These are phyloP conservation scores for Acromyrmex heyeri DNA, from an alignment of 1,140 invertebrate genomes.

Conservation along the genomic window DNA sequence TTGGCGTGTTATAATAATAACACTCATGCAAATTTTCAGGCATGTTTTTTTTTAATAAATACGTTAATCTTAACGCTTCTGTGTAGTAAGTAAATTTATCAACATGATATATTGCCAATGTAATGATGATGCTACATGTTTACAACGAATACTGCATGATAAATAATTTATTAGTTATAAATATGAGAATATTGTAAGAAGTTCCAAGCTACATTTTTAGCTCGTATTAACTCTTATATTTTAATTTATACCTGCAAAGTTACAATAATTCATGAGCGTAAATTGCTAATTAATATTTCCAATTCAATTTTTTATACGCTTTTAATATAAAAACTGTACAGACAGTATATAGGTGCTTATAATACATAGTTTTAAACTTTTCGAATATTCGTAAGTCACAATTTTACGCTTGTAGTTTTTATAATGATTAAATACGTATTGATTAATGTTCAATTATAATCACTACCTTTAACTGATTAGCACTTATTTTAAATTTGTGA, in stretches of 20 bases:
- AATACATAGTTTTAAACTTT: neutral
- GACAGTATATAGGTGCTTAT: neutral
- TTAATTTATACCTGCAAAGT: neutral
- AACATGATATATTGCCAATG: neutral
- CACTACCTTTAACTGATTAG: neutral
- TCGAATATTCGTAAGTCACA: neutral
- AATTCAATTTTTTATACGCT: neutral
- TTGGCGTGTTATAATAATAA: neutral
- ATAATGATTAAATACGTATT: neutral
- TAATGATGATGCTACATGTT: neutral
- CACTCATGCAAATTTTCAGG: neutral
- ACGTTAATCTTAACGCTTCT: neutral
- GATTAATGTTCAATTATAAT: slow-evolving; percentile 7
- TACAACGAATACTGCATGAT: neutral
- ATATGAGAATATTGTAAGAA: neutral
- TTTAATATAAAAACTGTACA: neutral
- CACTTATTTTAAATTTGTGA: neutral
- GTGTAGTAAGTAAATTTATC: neutral
- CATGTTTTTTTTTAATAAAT: neutral
- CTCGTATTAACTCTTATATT: neutral
- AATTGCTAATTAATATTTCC: neutral
- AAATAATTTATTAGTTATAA: neutral
- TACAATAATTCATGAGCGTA: neutral
- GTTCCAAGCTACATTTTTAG: neutral
- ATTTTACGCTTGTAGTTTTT: neutral